Conservation (phyloP, 1,140 invertebrate species). For the Drosophila nannoptera region DNA sequence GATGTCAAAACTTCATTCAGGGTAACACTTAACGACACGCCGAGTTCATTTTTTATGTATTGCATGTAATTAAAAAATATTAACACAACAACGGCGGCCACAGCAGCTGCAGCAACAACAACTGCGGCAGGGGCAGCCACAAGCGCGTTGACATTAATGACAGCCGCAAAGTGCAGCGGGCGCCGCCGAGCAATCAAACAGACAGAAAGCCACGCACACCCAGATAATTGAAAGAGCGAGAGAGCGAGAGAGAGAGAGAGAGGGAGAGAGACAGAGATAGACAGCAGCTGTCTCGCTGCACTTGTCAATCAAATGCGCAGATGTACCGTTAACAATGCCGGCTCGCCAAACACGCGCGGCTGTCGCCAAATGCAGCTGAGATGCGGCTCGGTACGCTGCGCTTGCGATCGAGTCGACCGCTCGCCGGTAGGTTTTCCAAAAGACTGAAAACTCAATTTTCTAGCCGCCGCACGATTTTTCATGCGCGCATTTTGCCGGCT, state of each 20-base stretch:
- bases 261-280: slow-evolving; percentile 4
- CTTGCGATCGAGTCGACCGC: slow-evolving; percentile 65
- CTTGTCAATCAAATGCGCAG: slow-evolving; percentile 25
- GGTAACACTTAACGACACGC: slow-evolving; percentile 62
- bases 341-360: slow-evolving; percentile 4
- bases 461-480: slow-evolving; percentile 38
- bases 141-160: slow-evolving; percentile 66
- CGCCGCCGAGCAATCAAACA: slow-evolving; percentile 20
- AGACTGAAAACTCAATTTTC: slow-evolving; percentile 59
- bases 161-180: slow-evolving; percentile 58
- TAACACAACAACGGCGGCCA: slow-evolving; percentile 48
- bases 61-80: slow-evolving; percentile 71
- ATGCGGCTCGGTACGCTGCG: not conserved
- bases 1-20: slow-evolving; percentile 72
- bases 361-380: not conserved
- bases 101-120: slow-evolving; percentile 22
- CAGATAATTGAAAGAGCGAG: too few species aligned
- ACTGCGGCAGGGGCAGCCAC: slow-evolving; percentile 28
- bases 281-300: slow-evolving; percentile 9
- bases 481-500: slow-evolving; percentile 56
- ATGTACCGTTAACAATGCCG: slow-evolving; percentile 23
- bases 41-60: slow-evolving; percentile 60
- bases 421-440: slow-evolving; percentile 73
- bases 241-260: too few species aligned
- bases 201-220: slow-evolving; percentile 21